Evolutionary conservation across 2,797 vertebrate species (phyloP).

Genomic region (Scolopax rusticola): DNA sequence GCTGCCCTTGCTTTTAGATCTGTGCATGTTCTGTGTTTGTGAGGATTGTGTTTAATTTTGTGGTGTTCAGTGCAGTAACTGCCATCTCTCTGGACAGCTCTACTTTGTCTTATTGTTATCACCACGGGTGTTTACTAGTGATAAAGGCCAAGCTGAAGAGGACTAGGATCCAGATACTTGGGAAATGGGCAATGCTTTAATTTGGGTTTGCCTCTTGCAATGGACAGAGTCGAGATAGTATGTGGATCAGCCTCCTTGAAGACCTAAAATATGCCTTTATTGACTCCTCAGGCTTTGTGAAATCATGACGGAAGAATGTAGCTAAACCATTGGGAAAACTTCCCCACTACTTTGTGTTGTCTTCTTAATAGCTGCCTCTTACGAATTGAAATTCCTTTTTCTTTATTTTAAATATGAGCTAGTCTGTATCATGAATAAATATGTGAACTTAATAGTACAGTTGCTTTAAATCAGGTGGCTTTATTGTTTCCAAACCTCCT

Average conservation of each 20-base stretch:
- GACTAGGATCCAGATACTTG: background rate
- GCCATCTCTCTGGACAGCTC: background rate
- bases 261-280: background rate
- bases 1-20: background rate
- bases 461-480: background rate
- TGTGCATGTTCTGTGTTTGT: background rate
- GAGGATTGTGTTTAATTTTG: background rate
- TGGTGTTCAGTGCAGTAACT: background rate
- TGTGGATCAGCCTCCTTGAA: background rate
- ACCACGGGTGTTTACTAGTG: background rate
- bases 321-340: background rate
- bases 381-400: background rate
- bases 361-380: background rate
- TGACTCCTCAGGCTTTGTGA: background rate
- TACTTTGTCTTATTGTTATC: background rate
- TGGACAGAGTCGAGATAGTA: accelerated
- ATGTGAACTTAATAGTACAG: background rate
- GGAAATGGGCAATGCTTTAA: background rate
- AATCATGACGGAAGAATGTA: background rate
- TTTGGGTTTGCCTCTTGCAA: background rate
- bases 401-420: background rate
- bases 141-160: background rate
- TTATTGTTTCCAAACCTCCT: background rate
- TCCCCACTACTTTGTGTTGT: background rate
- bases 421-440: background rate